Base-by-base conservation (phyloP, 2,113 vertebrate species). In the Megaceryle maxima region DNA sequence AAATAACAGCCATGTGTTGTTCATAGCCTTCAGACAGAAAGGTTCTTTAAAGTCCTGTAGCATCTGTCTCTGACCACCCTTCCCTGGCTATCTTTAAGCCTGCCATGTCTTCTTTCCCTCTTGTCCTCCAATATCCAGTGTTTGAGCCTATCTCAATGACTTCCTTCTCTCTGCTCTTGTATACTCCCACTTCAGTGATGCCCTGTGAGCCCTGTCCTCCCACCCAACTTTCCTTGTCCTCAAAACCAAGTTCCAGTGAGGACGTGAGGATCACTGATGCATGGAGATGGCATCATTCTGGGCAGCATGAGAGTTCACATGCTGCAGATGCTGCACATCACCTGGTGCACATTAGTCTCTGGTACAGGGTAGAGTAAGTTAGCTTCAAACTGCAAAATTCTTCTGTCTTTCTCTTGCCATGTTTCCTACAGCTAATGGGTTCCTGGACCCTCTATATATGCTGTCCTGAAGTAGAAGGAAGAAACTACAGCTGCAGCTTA, bases 271-370 rank as follows among this genome's bases (percentile, higher is more conserved):
- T 57, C 33, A 25, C 10, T 69, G 29, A 25, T 73, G 31, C 39
- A 33, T 3, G 59, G 53, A 72, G 68, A 70, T 13, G 17, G 13
- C 33, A 59, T 25, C 13, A 3, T 26, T 18, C 39, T 44, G 53
- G 41, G 48, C 37, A 73, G 53, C 2, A 1, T 39, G 51, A 44
- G 25, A n/a, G 37, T 55, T 88, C 26, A 12, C 0, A 0, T 28
- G 26, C 22, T 73, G 39, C 35, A 57, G 33, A 8, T 20, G 43
- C 7, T 82, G 35, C 13, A 4, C 5, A 1, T 74, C 24, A 35
- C 13, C 28, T 69, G 55, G 28, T 70, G 20, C 11, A 4, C 2
- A 2, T 67, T 66, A 37, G 11, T 83, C 18, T n/a, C 26, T 64
- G 39, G n/a, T 70, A 50, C 14, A 57, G 21, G 5, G 21, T 43